A percentile compares a stretch with the other conserved stretches of the same genome.
phyloP scores from a whole-genome alignment of 1,140 invertebrate species.

The Ceratina australensis region DNA sequence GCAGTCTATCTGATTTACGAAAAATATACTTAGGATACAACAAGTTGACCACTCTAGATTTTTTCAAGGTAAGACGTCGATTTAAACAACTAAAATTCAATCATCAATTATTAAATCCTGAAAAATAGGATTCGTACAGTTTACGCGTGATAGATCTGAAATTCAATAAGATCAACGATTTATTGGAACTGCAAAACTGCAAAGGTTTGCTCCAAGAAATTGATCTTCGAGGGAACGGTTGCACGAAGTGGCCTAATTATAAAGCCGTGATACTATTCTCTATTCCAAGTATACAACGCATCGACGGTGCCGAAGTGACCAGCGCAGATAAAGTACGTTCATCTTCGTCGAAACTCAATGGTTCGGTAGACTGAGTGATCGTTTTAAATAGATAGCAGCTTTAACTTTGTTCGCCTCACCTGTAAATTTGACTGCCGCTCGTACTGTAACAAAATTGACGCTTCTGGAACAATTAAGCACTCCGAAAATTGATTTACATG shows the following conservation, averaged over 20 bases:
- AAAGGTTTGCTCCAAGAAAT: constrained; percentile 62
- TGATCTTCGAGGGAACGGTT: constrained; percentile 67
- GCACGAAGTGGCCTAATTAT: constrained; percentile 72
- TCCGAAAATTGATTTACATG: constrained; percentile 58
- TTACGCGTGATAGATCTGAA: constrained; percentile 66
- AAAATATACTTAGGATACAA: constrained; percentile 62
- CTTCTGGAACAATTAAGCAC: constrained; percentile 67
- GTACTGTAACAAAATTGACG: constrained; percentile 64
- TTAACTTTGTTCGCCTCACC: constrained; percentile 59
- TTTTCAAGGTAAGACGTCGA: constrained; percentile 57
- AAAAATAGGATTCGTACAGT: constrained; percentile 56
- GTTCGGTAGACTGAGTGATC: constrained; percentile 3
- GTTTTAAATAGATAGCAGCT: constrained; percentile 60
- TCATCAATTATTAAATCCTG: not conserved
- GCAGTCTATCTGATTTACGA: constrained; percentile 52
- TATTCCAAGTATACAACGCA: constrained; percentile 61
- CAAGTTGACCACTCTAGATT: constrained; percentile 59
- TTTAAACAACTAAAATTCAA: not conserved
- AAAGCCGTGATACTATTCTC: constrained; percentile 64
- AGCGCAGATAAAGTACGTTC: constrained; percentile 62
- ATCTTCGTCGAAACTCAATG: not conserved
- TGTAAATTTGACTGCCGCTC: constrained; percentile 56
- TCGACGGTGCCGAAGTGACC: constrained; percentile 64
- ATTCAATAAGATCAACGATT: constrained; percentile 67
- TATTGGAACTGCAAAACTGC: constrained; percentile 64